Evolutionary conservation across 1,140 invertebrate genomes (phyloP).

Genomic region (Chelonus insularis): DNA sequence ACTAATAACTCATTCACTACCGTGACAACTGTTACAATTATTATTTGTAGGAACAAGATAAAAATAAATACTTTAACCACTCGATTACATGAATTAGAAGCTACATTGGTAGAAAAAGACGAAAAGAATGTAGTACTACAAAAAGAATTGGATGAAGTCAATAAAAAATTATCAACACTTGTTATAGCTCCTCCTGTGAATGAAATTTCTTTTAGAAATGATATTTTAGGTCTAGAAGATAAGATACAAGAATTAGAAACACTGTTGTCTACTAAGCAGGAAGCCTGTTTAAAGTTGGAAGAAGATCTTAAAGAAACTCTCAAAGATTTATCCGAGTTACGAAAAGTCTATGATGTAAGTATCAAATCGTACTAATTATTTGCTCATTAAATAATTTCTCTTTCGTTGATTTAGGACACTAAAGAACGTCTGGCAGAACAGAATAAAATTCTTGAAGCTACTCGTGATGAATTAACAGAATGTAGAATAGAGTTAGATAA

Average conservation of each 20-base stretch:
- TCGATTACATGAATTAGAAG: constrained; percentile 27
- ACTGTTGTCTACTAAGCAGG: constrained; percentile 20
- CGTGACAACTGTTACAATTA: too few relatives aligned
- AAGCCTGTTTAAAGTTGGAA: constrained; percentile 16
- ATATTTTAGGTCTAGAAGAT: constrained; percentile 1
- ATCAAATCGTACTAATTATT: not conserved
- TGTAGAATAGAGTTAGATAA: constrained; percentile 38
- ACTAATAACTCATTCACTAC: too few relatives aligned
- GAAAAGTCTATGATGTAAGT: constrained; percentile 26
- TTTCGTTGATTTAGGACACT: constrained; percentile 28
- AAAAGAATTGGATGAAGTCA: constrained; percentile 23
- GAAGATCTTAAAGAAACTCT: constrained; percentile 17
- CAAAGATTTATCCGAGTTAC: constrained; percentile 27
- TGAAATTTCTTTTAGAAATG: not conserved
- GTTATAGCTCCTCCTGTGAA: constrained; percentile 5
- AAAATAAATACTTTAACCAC: constrained; percentile 30
- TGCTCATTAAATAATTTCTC: not conserved
- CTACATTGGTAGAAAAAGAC: not conserved
- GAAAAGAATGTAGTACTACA: constrained; percentile 27
- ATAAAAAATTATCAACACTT: constrained; percentile 24
- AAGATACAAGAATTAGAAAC: constrained; percentile 29
- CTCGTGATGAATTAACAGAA: constrained; percentile 36
- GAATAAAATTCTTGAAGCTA: constrained; percentile 34
- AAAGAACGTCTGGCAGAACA: constrained; percentile 34
- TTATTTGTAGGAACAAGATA: constrained; percentile 28